Base-by-base conservation (phyloP, 2,113 vertebrate species). In the Amphilophus citrinellus region DNA sequence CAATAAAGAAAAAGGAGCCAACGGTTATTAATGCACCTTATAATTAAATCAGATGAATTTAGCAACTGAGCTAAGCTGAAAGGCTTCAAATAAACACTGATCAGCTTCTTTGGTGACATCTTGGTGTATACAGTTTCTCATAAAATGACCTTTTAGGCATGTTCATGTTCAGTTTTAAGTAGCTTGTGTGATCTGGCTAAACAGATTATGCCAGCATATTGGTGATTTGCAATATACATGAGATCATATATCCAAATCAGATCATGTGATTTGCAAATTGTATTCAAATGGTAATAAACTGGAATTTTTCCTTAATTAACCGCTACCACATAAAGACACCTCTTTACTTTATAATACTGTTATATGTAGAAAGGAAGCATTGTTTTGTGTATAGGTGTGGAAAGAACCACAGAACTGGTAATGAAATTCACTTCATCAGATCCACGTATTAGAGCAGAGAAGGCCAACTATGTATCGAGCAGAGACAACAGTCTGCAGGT, bases 401-500 rank as follows among this genome's bases (percentile, higher is more conserved):
- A 44, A 39, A 57, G 24, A 37, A n/a, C 58, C 59, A 15, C 42
- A 15, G 44, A 53, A 22, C 35, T 35, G 27, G 27, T 63, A 59
- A 60, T 76, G 6, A 56, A 76, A 35, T 14, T 61, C 81, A n/a
- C 37, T 22, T 30, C 14, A 57, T 53, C 20, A 73, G 39, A 24
- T 44, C 44, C 4, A 73, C 63, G 9, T 47, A 8, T 60, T 20
- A 60, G 30, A 82, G 59, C 58, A 27, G 24, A 11, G 22, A 73
- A 56, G 18, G 47, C 47, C 10, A 73, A 53, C 27, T 73, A n/a
- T 20, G 44, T 32, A 53, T 30, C 18, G 6, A 24, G 39, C 22
- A 57, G 65, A 79, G 57, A 37, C 53, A 62, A 27, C 53, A 76
- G 44, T 44, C 24, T 47, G 15, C 82, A 50, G 71, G 37, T 79